Percentiles rank a stretch among this genome's conserved stretches.
Evolutionary conservation across 2,797 vertebrate genomes (phyloP).

Genomic region (Hypotaenidia okinawae): DNA sequence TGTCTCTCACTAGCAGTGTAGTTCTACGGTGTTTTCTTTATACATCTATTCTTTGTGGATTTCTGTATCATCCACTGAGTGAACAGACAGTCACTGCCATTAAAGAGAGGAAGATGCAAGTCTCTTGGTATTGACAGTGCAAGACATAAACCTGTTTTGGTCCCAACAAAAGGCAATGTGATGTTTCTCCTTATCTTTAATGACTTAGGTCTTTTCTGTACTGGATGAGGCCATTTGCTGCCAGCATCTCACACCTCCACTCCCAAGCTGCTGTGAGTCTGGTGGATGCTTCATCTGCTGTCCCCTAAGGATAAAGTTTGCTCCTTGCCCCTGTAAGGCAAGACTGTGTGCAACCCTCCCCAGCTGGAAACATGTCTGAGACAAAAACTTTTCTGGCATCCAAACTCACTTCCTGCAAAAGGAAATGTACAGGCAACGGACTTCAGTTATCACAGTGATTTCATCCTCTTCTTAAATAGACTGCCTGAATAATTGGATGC

Average conservation of each 20-base stretch:
- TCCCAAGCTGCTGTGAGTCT: not conserved
- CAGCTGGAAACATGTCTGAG: not conserved
- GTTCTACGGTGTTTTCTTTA: not conserved
- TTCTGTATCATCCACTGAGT: not conserved
- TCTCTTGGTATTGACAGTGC: not conserved
- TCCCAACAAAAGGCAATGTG: not conserved
- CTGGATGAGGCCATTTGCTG: not conserved
- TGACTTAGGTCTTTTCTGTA: not conserved
- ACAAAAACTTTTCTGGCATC: not conserved
- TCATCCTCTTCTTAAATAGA: not conserved
- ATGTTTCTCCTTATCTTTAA: not conserved
- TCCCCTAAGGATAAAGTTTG: not conserved
- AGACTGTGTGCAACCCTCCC: not conserved
- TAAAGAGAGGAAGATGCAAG: not conserved
- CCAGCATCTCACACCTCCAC: not conserved
- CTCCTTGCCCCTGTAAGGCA: not conserved
- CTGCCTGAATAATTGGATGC: not conserved
- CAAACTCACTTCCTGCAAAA: not conserved
- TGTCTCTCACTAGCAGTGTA: not conserved
- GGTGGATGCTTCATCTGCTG: not conserved
- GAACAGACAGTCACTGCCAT: not conserved
- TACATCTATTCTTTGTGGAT: not conserved
- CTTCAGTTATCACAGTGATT: not conserved
- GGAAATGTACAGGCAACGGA: not conserved
- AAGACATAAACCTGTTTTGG: conserved; percentile 15